A percentile compares a stretch with the other conserved stretches of the same genome.
phyloP scores from a whole-genome alignment of 2,797 vertebrate species.

The Acridotheres tristis region DNA sequence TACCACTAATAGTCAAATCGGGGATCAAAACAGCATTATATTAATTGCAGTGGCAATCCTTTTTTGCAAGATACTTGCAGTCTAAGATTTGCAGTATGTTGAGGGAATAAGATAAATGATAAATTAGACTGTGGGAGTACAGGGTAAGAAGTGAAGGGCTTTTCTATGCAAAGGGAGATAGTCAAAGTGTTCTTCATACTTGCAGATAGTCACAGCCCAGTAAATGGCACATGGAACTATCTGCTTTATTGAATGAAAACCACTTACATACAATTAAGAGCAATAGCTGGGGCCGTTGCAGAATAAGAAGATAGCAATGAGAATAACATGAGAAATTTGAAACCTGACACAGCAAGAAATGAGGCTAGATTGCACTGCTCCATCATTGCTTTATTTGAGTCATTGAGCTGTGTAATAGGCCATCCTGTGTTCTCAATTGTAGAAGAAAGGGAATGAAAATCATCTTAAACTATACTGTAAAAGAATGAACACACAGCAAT shows the following conservation, averaged over 20 bases:
- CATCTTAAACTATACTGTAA: background rate
- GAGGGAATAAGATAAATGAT: background rate
- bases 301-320: background rate
- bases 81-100: background rate
- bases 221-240: background rate
- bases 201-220: background rate
- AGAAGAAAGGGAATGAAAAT: background rate
- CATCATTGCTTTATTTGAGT: conserved; percentile 19
- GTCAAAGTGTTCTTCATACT: background rate
- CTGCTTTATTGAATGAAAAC: background rate
- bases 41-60: background rate
- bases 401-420: conserved; percentile 35
- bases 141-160: background rate
- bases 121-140: background rate
- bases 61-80: background rate
- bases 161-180: background rate
- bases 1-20: background rate
- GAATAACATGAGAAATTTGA: conserved; percentile 1
- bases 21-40: background rate
- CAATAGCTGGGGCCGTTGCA: background rate
- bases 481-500: background rate
- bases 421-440: background rate
- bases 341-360: conserved; percentile 7
- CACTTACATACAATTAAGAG: background rate
- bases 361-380: background rate